Evolutionary conservation across 2,797 vertebrate species (phyloP).

Genomic region (Myiothlypis coronata): DNA sequence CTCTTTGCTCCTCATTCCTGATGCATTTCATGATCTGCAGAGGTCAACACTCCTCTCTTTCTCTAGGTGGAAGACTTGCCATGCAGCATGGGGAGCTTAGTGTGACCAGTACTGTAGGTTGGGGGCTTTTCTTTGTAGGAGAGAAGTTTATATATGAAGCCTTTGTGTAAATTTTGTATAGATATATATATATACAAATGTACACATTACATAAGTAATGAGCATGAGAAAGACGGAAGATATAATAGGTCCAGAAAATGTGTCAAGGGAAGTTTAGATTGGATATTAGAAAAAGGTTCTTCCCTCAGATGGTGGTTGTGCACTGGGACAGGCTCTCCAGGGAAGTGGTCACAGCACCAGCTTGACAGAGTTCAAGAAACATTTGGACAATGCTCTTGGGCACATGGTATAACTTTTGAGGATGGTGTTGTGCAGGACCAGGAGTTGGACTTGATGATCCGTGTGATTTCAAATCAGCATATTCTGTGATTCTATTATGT

Average conservation of each 20-base stretch:
- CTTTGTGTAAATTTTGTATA: background rate
- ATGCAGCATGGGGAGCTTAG: rapidly evolving
- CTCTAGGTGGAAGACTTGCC: background rate
- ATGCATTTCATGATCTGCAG: background rate
- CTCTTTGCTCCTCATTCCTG: background rate
- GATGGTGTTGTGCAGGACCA: too few species aligned
- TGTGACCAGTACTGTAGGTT: background rate
- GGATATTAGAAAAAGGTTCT: background rate
- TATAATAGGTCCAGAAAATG: background rate
- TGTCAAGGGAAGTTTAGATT: background rate
- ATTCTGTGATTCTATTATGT: background rate
- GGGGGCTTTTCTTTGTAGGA: background rate
- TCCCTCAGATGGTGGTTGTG: background rate
- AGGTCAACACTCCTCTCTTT: background rate
- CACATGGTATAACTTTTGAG: background rate
- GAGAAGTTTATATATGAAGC: background rate
- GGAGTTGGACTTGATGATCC: background rate
- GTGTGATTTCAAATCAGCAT: background rate
- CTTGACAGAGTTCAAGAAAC: background rate
- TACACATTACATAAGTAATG: rapidly evolving
- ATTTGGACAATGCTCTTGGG: background rate
- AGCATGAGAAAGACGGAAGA: background rate
- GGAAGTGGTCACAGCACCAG: background rate
- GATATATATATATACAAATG: background rate
- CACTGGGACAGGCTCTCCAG: background rate